Evolutionary conservation across 2,113 vertebrate species (phyloP).

Genomic region (Puffinus mauretanicus): DNA sequence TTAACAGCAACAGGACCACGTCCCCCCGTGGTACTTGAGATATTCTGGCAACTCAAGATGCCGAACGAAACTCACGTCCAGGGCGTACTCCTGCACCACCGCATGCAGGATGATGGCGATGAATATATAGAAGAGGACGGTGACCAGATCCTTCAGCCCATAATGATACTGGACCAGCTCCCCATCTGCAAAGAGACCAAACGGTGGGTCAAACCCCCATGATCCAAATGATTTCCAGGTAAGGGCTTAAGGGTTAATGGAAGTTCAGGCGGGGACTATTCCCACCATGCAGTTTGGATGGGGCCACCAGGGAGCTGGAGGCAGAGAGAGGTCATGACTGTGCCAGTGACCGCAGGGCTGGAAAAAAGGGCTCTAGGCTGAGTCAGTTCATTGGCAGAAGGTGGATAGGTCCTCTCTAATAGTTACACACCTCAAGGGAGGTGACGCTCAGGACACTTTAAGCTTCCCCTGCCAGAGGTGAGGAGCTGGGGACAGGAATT

Average conservation of each 20-base stretch:
- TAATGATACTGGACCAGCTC: constrained; percentile 91
- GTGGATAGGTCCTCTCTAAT: not conserved
- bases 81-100: constrained; percentile 92
- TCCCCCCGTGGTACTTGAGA: not conserved
- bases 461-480: not conserved
- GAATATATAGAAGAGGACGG: constrained; percentile 93
- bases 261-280: not conserved
- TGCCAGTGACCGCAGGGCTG: not conserved
- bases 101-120: constrained; percentile 93
- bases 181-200: constrained; percentile 78
- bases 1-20: not conserved
- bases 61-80: constrained; percentile 84
- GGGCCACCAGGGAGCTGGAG: not conserved
- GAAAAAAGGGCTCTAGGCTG: not conserved
- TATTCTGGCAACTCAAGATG: not conserved
- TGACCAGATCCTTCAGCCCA: constrained; percentile 89
- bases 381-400: not conserved
- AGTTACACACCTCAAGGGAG: not conserved
- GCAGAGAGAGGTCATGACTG: not conserved
- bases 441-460: not conserved
- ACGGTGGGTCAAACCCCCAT: fast-evolving
- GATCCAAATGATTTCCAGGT: not conserved
- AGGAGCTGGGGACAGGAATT: not conserved
- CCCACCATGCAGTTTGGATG: not conserved
- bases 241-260: not conserved